Evolutionary conservation across 2,888 invertebrate species (phyloP).

Genomic region (Gari tellinella): DNA sequence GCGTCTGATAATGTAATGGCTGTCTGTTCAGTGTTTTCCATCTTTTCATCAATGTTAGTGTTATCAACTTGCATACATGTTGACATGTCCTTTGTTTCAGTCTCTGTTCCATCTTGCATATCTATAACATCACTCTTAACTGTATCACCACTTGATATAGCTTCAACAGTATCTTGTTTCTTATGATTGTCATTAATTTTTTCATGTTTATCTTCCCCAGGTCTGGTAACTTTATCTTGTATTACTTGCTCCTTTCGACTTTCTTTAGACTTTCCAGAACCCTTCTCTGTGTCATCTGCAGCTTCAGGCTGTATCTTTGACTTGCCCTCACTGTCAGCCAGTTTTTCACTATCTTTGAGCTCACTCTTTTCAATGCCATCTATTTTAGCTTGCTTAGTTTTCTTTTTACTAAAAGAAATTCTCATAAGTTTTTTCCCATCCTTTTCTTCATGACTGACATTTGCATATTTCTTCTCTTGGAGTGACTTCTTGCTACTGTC

Average conservation of each 20-base stretch:
- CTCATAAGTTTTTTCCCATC: conserved; percentile 41
- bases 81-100: background rate
- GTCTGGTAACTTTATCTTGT: no score
- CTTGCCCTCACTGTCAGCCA: no score
- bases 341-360: background rate
- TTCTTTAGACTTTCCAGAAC: no score
- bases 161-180: no score
- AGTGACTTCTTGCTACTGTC: background rate
- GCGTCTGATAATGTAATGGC: no score
- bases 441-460: conserved; percentile 16
- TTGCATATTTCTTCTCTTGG: conserved; percentile 9
- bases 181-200: no score
- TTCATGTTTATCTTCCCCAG: no score
- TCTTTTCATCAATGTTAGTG: background rate
- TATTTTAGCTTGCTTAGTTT: background rate
- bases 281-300: no score
- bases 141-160: conserved; percentile 7
- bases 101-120: no score
- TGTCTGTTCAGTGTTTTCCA: background rate
- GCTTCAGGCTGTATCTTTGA: no score
- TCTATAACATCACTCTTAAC: background rate
- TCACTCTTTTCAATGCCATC: conserved; percentile 7
- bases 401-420: conserved; percentile 38
- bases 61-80: no score
- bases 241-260: no score